Conservation (phyloP, 2,888 invertebrate genomes). For the Macaria notata region DNA sequence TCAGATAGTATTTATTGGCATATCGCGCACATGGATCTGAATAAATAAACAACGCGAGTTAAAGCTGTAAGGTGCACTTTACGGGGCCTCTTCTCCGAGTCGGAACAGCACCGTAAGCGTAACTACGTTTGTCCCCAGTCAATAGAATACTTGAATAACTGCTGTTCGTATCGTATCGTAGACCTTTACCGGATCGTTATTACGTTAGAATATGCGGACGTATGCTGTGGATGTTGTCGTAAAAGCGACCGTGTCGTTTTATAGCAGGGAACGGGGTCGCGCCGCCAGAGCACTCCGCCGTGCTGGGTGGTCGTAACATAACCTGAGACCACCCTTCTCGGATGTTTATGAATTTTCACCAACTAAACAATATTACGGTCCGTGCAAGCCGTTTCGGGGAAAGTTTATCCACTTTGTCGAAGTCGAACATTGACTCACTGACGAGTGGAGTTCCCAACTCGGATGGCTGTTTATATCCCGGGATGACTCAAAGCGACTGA, state of each 20-base stretch:
- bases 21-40: neutral
- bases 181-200: slow-evolving; percentile 55
- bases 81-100: slow-evolving; percentile 22
- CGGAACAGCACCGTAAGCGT: slow-evolving; percentile 22
- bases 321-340: slow-evolving; percentile 55
- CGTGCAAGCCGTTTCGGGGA: slow-evolving; percentile 31
- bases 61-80: slow-evolving; percentile 24
- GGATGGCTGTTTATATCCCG: slow-evolving; percentile 11
- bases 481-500: slow-evolving; percentile 17
- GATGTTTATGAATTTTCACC: slow-evolving; percentile 63
- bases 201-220: slow-evolving; percentile 52
- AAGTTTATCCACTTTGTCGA: slow-evolving; percentile 30
- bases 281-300: slow-evolving; percentile 38
- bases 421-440: slow-evolving; percentile 26
- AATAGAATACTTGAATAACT: slow-evolving; percentile 57
- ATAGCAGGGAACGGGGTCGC: slow-evolving; percentile 53
- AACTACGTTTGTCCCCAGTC: slow-evolving; percentile 40
- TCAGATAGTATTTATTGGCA: slow-evolving; percentile 4
- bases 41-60: slow-evolving; percentile 18
- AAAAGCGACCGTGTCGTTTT: slow-evolving; percentile 66
- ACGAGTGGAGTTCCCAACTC: slow-evolving; percentile 30
- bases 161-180: slow-evolving; percentile 56
- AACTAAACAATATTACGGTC: slow-evolving; percentile 42
- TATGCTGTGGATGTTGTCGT: slow-evolving; percentile 60
- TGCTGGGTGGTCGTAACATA: slow-evolving; percentile 64